phyloP scores from a whole-genome alignment of 2,113 vertebrate genomes.

The Amblyopsis rosae region DNA sequence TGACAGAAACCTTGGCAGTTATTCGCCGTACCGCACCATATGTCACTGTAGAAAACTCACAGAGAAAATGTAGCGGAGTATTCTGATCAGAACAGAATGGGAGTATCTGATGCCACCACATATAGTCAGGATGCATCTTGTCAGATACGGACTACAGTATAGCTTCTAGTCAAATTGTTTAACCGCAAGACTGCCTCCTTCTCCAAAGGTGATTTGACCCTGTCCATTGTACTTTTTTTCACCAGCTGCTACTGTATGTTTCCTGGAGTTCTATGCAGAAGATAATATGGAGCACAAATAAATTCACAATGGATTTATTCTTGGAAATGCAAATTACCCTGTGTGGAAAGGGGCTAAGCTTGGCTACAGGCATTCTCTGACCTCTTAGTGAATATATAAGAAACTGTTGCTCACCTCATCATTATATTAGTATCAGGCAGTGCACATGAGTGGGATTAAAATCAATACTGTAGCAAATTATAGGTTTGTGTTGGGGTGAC shows the following conservation, averaged over 20 bases:
- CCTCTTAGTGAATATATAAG: slow-evolving; percentile 1
- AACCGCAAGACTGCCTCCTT: too few relatives aligned
- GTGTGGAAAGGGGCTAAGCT: slow-evolving; percentile 18
- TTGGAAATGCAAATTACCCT: slow-evolving; percentile 57
- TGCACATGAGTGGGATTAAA: too few relatives aligned
- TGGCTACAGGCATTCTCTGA: slow-evolving; percentile 29
- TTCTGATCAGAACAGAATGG: too few relatives aligned
- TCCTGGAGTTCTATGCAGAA: slow-evolving; percentile 55
- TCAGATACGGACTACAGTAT: too few relatives aligned
- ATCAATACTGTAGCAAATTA: too few relatives aligned
- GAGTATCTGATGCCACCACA: too few relatives aligned
- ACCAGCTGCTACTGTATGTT: slow-evolving; percentile 41
- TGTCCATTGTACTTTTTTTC: slow-evolving; percentile 26
- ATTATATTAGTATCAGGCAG: too few relatives aligned
- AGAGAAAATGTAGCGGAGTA: neutral
- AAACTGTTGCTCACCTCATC: too few relatives aligned
- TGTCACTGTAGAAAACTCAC: neutral
- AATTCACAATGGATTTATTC: slow-evolving; percentile 55
- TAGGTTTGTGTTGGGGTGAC: too few relatives aligned
- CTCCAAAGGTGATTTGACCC: too few relatives aligned
- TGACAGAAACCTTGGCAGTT: neutral
- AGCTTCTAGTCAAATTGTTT: too few relatives aligned
- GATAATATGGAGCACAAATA: slow-evolving; percentile 51
- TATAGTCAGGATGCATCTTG: too few relatives aligned
- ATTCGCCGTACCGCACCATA: neutral